A percentile compares a stretch with the other conserved stretches of the same genome.
phyloP scores from a whole-genome alignment of 2,797 vertebrate species.

The Syngnathus rostellatus region DNA sequence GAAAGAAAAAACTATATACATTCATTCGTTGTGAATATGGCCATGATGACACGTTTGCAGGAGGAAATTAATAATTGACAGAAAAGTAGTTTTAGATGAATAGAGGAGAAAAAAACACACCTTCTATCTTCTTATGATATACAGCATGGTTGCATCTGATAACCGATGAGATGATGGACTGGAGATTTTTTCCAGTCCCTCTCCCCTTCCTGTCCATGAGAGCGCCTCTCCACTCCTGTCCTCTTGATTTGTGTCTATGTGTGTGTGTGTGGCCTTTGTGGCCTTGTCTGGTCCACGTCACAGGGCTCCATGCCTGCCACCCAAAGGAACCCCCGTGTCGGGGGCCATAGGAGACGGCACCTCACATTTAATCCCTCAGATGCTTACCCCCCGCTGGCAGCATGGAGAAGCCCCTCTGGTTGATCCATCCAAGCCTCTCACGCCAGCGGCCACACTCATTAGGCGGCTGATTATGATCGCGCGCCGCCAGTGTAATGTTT shows the following conservation, averaged over 20 bases:
- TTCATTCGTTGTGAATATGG: too few species aligned
- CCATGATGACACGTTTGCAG: too few species aligned
- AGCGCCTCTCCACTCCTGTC: constrained; percentile 72
- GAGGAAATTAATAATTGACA: too few species aligned
- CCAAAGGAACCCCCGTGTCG: constrained; percentile 54
- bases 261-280: constrained; percentile 39
- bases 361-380: constrained; percentile 60
- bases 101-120: too few species aligned
- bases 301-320: constrained; percentile 73
- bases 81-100: too few species aligned
- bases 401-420: constrained; percentile 84
- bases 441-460: constrained; percentile 88
- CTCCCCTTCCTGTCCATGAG: constrained; percentile 66
- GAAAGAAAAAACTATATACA: neutral
- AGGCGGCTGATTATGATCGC: constrained; percentile 99
- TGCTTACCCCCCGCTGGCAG: constrained; percentile 74
- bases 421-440: constrained; percentile 74
- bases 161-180: too few species aligned
- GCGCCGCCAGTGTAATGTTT: constrained; percentile 96
- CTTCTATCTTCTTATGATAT: too few species aligned
- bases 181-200: neutral
- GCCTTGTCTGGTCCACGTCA: constrained; percentile 77
- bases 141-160: too few species aligned
- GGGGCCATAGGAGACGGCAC: constrained; percentile 36
- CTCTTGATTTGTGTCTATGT: constrained; percentile 2